Percentiles rank a stretch among this genome's conserved stretches.
Evolutionary conservation across 2,888 invertebrate species (phyloP).

Genomic region (Cephus runcator): DNA sequence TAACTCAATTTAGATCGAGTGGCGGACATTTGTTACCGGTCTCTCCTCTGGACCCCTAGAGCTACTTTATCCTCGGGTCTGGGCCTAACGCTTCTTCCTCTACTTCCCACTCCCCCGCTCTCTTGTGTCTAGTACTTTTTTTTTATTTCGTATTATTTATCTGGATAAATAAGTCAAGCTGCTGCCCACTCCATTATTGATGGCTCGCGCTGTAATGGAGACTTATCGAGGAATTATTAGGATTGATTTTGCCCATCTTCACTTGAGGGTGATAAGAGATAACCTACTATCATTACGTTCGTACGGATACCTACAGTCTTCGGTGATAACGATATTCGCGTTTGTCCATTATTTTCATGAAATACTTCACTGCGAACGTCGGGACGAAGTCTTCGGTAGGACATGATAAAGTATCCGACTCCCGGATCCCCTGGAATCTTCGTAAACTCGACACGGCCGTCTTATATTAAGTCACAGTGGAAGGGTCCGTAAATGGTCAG

Average conservation of each 20-base stretch:
- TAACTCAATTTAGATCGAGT: slow-evolving; percentile 68
- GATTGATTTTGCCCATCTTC: slow-evolving; percentile 24
- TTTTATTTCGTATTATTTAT: slow-evolving; percentile 65
- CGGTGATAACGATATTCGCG: background rate
- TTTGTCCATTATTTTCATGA: background rate
- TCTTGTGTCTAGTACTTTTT: slow-evolving; percentile 35
- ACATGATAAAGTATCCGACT: background rate
- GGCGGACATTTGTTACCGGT: slow-evolving; percentile 63
- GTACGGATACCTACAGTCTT: background rate
- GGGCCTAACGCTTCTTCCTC: slow-evolving; percentile 4
- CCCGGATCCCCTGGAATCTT: background rate
- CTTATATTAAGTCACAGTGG: background rate
- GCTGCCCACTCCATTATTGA: slow-evolving; percentile 41
- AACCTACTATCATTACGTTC: background rate
- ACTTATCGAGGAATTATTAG: slow-evolving; percentile 25
- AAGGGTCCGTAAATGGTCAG: slow-evolving; percentile 19
- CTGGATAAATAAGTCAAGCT: slow-evolving; percentile 58
- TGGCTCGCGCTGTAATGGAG: slow-evolving; percentile 26
- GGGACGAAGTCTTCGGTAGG: background rate
- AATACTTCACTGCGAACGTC: background rate
- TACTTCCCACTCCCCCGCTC: background rate
- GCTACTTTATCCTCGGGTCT: slow-evolving; percentile 43
- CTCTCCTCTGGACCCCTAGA: slow-evolving; percentile 35
- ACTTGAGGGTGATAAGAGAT: background rate
- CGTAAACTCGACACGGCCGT: background rate